Evolutionary conservation across 2,888 invertebrate species (phyloP), one percentile per base, ranked within the genome.

Genomic region (Cepaea hortensis): DNA sequence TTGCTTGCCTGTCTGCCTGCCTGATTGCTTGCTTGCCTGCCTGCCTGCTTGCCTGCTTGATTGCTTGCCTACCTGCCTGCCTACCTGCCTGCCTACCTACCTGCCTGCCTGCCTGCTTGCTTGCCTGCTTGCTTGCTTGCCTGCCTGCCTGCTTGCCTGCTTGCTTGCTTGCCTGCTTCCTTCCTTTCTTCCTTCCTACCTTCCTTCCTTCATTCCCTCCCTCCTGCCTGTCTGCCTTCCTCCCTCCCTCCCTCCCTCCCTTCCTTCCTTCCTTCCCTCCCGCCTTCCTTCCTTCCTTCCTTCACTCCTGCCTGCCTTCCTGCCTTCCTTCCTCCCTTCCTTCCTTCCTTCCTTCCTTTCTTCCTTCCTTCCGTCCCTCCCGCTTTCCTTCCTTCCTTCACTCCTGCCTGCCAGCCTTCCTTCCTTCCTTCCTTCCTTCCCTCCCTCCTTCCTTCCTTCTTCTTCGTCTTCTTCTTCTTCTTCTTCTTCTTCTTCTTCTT

Each of bases 51-150:
- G 46, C n/a, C 70, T 9, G 61, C 50, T 76, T 68, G n/a, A n/a
- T n/a, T n/a, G n/a, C n/a, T n/a, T n/a, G n/a, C 76, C 23, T 81
- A n/a, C 50, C 35, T 61, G 62, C 75, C 18, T 75, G 35, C 75
- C 61, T 84, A 7, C 23, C 18, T 75, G 18, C 75, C 61, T 84
- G 0, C 55, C 48, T 85, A 81, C 76, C 50, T 48, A 48, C 85
- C 18, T 62, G 35, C 11, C 70, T 72, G 35, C 46, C 20, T 68
- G 1, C 18, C 35, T 46, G 13, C 23, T 35, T 61, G 7, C 46
- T 68, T 68, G 2, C 48, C 18, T 20, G 18, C 48, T 20, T 35
- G 5, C 20, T 35, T 65, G 7, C 20, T 62, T 15, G n/a, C 46
- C 61, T 23, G 4, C 46, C 23, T 9, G 61, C 62, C 46, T 81